Conservation (phyloP, 2,113 vertebrate genomes). For the human region DNA sequence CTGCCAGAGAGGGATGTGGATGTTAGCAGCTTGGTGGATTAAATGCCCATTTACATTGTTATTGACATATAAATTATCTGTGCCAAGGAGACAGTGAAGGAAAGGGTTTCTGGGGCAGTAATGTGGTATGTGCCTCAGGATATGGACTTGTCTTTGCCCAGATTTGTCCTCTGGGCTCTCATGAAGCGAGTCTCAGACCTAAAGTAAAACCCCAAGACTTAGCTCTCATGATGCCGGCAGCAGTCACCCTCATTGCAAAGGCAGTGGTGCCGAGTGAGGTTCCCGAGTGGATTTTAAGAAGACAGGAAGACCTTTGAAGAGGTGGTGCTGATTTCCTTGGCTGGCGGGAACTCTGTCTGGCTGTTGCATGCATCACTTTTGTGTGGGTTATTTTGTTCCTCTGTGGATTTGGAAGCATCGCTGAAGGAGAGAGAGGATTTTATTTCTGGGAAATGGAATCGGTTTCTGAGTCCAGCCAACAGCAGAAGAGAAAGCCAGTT, state of each 20-base stretch:
- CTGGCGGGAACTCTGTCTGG: neutral
- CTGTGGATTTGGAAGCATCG: conserved; percentile 82
- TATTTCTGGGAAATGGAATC: conserved; percentile 92
- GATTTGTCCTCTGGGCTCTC: conserved; percentile 74
- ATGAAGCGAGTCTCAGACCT: conserved; percentile 74
- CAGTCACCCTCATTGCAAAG: conserved; percentile 56
- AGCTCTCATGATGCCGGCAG: conserved; percentile 69
- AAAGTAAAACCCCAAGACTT: conserved; percentile 75
- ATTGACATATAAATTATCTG: conserved; percentile 85
- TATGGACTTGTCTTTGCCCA: conserved; percentile 79
- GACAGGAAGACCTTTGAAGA: conserved; percentile 79
- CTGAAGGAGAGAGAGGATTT: conserved; percentile 77
- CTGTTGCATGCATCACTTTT: conserved; percentile 31
- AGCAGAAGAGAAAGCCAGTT: conserved; percentile 92
- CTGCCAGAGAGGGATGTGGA: conserved; percentile 85
- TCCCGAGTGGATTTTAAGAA: conserved; percentile 72
- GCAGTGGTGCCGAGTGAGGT: conserved; percentile 66
- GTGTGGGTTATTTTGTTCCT: conserved; percentile 64
- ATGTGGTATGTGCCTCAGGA: conserved; percentile 81
- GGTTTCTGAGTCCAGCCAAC: conserved; percentile 90
- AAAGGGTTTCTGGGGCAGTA: conserved; percentile 80
- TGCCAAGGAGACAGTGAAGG: conserved; percentile 82
- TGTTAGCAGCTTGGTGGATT: conserved; percentile 84
- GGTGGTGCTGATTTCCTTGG: conserved; percentile 11
- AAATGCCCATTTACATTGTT: conserved; percentile 86